Base-by-base conservation (phyloP, 2,888 invertebrate genomes). In the Lingula anatina region DNA sequence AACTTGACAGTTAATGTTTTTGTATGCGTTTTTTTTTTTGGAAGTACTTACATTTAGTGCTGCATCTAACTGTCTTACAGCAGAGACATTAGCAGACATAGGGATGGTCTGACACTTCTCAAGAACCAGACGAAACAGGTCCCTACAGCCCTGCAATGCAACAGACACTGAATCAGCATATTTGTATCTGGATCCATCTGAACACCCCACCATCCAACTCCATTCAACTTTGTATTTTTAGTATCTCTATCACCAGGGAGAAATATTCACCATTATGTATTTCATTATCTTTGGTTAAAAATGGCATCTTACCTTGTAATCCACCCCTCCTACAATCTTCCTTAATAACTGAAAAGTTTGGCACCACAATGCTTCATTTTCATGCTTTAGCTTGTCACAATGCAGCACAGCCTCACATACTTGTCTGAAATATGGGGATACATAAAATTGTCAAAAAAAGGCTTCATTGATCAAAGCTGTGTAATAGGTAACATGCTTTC, bases 291-390 rank as follows among this genome's bases (percentile, higher is more conserved):
- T n/a, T n/a, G n/a, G n/a, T n/a, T n/a, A n/a, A n/a, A n/a, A n/a
- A n/a, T n/a, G n/a, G n/a, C n/a, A n/a, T n/a, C n/a, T 43, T 51
- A 76, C 95, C 80, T 96, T 96, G 73, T 96, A 96, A 76, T 95
- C 93, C 1, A 95, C 94, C 50, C 89, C 87, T 36, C 88, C 87
- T 65, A 96, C 89, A 39, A 93, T 86, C 73, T 85, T 86, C 60
- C 87, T 83, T 47, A 96, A 86, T 3, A 95, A 80, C 60, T 83
- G 83, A 73, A 96, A 94, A 68, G 88, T 86, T 75, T 89, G 87
- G 45, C 89, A 85, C 94, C 95, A 96, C 77, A 90, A 92, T 58
- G 88, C 86, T 57, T 86, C 84, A 73, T 90, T 86, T 57, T 85
- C 83, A 70, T 87, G 87, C 3, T 83, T 81, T n/a, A 96, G 79